phyloP scores from a whole-genome alignment of 2,113 vertebrate species.

The Proteles cristata region DNA sequence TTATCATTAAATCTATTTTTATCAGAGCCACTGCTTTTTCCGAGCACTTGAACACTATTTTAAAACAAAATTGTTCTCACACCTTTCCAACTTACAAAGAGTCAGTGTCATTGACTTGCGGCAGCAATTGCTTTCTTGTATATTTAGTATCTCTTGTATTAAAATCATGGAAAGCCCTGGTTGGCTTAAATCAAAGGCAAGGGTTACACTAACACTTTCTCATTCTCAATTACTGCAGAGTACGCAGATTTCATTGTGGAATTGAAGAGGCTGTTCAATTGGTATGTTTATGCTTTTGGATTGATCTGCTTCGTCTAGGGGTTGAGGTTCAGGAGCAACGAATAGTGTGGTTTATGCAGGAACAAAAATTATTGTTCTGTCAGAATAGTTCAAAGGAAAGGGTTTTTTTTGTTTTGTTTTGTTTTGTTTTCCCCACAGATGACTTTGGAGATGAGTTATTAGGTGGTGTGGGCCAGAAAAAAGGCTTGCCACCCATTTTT shows the following conservation, averaged over 20 bases:
- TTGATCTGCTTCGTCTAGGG: background rate
- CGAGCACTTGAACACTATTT: conserved; percentile 47
- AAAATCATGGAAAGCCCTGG: background rate
- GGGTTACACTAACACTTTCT: background rate
- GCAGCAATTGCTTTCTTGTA: background rate
- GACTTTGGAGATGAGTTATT: background rate
- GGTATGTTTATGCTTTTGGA: background rate
- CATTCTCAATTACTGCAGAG: background rate
- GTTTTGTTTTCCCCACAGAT: background rate
- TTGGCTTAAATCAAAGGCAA: background rate
- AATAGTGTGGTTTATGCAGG: background rate
- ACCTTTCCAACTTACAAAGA: conserved; percentile 43
- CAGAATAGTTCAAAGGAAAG: background rate
- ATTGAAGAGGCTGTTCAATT: background rate
- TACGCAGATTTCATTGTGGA: background rate
- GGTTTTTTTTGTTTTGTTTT: background rate
- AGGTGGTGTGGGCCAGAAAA: background rate
- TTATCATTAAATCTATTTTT: conserved; percentile 60
- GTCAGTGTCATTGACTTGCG: background rate
- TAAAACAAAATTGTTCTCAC: conserved; percentile 60
- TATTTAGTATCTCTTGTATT: background rate
- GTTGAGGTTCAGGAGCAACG: background rate
- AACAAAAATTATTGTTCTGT: background rate
- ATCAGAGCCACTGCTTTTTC: conserved; percentile 46
- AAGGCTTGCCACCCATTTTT: background rate